These are phyloP conservation scores for Clarias pachynema DNA, from an alignment of 2,797 vertebrate genomes.

Conservation along the genomic window DNA sequence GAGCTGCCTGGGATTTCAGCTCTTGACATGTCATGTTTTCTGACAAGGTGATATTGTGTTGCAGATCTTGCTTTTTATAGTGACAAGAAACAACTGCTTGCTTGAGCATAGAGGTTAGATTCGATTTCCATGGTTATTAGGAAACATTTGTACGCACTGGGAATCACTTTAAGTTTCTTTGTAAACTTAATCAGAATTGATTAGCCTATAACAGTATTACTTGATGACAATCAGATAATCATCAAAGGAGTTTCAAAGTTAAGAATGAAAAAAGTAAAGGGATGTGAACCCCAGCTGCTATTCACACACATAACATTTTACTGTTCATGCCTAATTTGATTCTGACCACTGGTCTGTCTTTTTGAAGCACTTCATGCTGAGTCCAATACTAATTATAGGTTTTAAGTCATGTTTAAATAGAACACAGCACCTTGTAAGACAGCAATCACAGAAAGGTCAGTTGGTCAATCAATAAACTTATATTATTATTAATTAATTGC, in stretches of 20 bases:
- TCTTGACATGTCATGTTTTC: conserved; percentile 38
- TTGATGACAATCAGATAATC: not conserved
- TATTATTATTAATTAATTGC: not conserved
- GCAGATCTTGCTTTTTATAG: conserved; percentile 38
- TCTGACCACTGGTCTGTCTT: conserved; percentile 3
- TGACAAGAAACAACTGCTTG: conserved; percentile 1
- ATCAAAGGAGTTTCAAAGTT: not conserved
- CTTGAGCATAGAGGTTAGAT: conserved; percentile 7
- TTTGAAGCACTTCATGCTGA: not conserved
- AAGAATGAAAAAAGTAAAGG: not conserved
- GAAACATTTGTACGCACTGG: not conserved
- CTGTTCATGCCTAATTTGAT: conserved; percentile 8
- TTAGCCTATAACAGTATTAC: not conserved
- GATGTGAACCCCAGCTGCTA: not conserved
- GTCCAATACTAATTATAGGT: conserved; percentile 17
- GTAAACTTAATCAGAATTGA: not conserved
- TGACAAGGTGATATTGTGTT: conserved; percentile 39
- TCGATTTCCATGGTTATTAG: not conserved
- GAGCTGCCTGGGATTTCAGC: not conserved
- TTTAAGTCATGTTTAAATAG: conserved; percentile 17
- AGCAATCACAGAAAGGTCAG: conserved; percentile 37
- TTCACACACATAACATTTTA: conserved; percentile 2
- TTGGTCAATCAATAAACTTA: conserved; percentile 43
- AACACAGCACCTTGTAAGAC: not conserved
- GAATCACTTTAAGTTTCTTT: not conserved